Evolutionary conservation across 2,113 vertebrate genomes (phyloP), one percentile per base, ranked within the genome.

Genomic region (Prionailurus bengalensis): DNA sequence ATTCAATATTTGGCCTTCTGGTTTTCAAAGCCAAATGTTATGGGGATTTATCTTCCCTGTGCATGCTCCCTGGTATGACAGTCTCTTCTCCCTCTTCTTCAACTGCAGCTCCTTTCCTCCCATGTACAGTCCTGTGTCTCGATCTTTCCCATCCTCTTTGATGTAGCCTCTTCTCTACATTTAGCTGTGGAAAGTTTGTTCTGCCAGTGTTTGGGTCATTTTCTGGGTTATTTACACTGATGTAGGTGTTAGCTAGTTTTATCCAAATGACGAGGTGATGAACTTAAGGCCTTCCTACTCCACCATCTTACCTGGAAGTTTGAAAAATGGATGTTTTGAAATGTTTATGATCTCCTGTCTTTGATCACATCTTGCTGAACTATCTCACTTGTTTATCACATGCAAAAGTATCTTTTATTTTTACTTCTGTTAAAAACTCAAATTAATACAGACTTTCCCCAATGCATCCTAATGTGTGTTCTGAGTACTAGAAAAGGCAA

Each of bases 341-440:
- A 8, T 80, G n/a, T 76, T 85, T 73, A 63, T 88, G 68, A 33
- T 88, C 12, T 92, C 23, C 29, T 19, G 3, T 93, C 55, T 94
- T 58, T 86, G 61, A 78, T n/a, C 81, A 68, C 1, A 63, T 14
- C 16, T 85, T 48, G 11, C 48, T 94, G 81, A 96, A 73, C 16
- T 71, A 39, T 81, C 39, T 90, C 58, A 15, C 79, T 19, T 80
- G 51, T 71, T 97, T 79, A 39, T 7, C 31, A 84, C 0, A 36
- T 78, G 17, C 70, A 94, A 92, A 91, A 78, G 0, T 79, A 76
- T 61, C 63, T 90, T 76, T 97, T 45, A 17, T 65, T 82, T 96
- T 89, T 78, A 53, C 17, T 92, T 36, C 15, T 68, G 9, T 76
- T 87, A 71, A 84, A 96, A 96, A 17, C 1, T 1, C 92, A 76